Evolutionary conservation across 92 coral and sea anemone species (phyloP), one percentile per base, ranked within the genome.

Genomic region (Blastomussa wellsi): DNA sequence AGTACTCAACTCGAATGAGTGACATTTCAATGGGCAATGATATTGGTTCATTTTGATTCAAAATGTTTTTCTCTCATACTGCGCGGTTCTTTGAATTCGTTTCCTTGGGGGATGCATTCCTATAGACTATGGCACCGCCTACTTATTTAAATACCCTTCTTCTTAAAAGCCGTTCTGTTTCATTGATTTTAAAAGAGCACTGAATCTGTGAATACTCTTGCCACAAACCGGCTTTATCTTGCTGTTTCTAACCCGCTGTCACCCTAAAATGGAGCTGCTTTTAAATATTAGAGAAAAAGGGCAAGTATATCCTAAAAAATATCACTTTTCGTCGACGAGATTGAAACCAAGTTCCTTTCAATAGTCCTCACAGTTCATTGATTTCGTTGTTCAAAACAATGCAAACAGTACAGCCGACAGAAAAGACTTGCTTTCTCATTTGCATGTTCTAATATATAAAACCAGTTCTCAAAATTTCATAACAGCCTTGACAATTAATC

Each of bases 91-190:
- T 81, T 37, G 68, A 10, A 19, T 29, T 72, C 14, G 20, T 66
- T 82, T 51, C 70, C 86, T 52, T 28, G 11, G 78, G 86, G 70
- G 86, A 81, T 70, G 78, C 85, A 70, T 80, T 80, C 84, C 84
- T 33, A 66, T 67, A 33, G 33, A 20, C 51, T 31, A 28, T 10
- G 36, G 66, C 14, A 44, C 68, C 44, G 36, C 66, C 86, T 17
- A 51, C 6, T 19, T 14, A 37, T 52, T 51, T 70, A 49, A 81
- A 81, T 70, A 26, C 35, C 59, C 65, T 80, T 68, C 4, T 1
- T 76, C 24, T 44, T 0, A 48, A 80, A 66, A 80, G 41, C 76
- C 70, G 65, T 52, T 38, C 49, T 15, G 69, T 82, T 69, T 70
- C 86, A 71, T 52, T 71, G 79, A 20, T 22, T 80, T 29, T 57